Evolutionary conservation across 2,888 invertebrate species (phyloP).

Genomic region (Latrodectus elegans): DNA sequence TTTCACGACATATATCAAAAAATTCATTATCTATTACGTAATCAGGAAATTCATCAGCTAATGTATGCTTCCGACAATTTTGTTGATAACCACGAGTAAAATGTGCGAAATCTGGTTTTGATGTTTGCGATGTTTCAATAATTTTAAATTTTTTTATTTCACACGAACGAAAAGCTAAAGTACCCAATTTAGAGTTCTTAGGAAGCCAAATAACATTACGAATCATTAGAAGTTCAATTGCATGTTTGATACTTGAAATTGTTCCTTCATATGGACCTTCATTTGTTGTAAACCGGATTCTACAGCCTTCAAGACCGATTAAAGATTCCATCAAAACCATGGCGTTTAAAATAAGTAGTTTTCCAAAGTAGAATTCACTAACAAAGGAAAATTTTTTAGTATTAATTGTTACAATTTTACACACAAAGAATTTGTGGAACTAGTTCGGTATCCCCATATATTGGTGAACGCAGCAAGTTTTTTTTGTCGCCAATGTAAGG

Average conservation of each 20-base stretch:
- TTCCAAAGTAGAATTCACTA: too few relatives aligned
- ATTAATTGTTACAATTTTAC: too few relatives aligned
- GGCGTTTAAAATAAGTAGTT: neutral
- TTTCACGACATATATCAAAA: neutral
- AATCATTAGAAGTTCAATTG: neutral
- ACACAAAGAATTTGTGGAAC: too few relatives aligned
- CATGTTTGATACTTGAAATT: neutral
- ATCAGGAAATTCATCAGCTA: neutral
- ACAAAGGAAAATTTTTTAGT: too few relatives aligned
- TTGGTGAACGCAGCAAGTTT: too few relatives aligned
- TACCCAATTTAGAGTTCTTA: slow-evolving; percentile 4
- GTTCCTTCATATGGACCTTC: slow-evolving; percentile 25
- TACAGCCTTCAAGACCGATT: slow-evolving; percentile 11
- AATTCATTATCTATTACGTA: neutral
- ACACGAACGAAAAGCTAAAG: neutral
- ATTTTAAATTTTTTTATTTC: slow-evolving; percentile 1
- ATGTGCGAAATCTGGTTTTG: neutral
- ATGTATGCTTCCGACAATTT: neutral
- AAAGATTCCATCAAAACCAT: neutral
- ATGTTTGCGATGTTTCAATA: neutral
- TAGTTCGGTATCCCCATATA: too few relatives aligned
- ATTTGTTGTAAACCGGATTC: neutral
- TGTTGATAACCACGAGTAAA: neutral
- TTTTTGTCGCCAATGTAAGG: too few relatives aligned
- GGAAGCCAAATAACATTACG: slow-evolving; percentile 2